Percentiles rank a stretch among this genome's conserved stretches.
Conservation (phyloP, 2,113 vertebrate genomes). For the Proterorhinus semilunaris region DNA sequence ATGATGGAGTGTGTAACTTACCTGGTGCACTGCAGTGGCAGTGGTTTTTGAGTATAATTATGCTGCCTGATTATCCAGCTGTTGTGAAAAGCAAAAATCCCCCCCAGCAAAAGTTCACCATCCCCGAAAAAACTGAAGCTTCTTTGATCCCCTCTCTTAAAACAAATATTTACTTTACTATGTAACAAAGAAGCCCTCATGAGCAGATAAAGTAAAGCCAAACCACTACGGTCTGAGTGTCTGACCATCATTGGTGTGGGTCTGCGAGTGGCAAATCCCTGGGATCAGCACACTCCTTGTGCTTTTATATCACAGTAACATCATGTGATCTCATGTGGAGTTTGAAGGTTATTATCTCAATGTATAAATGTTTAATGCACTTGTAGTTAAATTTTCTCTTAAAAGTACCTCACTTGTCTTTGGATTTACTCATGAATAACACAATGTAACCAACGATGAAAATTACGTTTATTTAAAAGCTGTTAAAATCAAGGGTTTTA, state of each 20-base stretch:
- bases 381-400: too few species aligned
- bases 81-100: slow-evolving; percentile 69
- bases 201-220: slow-evolving; percentile 50
- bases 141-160: slow-evolving; percentile 45
- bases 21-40: slow-evolving; percentile 63
- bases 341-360: too few species aligned
- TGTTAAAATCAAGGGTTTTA: background rate
- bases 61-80: slow-evolving; percentile 53
- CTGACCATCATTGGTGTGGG: slow-evolving; percentile 28
- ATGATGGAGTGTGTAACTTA: slow-evolving; percentile 23
- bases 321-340: too few species aligned
- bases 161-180: slow-evolving; percentile 48
- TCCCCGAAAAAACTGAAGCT: slow-evolving; percentile 48
- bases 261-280: background rate
- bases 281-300: background rate
- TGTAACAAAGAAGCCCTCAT: slow-evolving; percentile 37
- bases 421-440: too few species aligned
- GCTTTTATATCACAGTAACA: background rate
- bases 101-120: slow-evolving; percentile 69
- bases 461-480: too few species aligned
- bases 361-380: too few species aligned
- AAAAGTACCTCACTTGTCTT: too few species aligned
- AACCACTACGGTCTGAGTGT: slow-evolving; percentile 13
- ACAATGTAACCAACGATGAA: too few species aligned
- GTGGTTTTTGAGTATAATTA: slow-evolving; percentile 51